phyloP scores from a whole-genome alignment of 2,113 vertebrate species.

The Nanger granti region DNA sequence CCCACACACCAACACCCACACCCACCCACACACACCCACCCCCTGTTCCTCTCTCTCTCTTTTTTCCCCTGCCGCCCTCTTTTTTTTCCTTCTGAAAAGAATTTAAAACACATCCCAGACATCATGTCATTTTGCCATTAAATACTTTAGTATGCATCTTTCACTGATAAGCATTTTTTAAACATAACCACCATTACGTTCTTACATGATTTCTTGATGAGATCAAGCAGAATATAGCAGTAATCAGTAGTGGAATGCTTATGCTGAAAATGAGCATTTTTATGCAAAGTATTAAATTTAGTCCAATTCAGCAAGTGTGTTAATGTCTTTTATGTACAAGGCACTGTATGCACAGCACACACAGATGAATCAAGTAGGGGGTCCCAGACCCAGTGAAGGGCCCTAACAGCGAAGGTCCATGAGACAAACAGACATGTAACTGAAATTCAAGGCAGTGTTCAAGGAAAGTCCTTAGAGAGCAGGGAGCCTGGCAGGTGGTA shows the following conservation, averaged over 20 bases:
- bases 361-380: not conserved
- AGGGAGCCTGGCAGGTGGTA: not conserved
- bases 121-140: conserved; percentile 16
- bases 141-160: conserved; percentile 36
- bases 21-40: not conserved
- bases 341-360: not conserved
- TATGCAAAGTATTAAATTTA: conserved; percentile 61
- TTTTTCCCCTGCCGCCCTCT: not conserved
- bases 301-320: conserved; percentile 41
- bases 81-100: not conserved
- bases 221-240: conserved; percentile 42
- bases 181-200: conserved; percentile 16
- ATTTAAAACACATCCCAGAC: not conserved
- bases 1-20: not conserved
- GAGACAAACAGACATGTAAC: not conserved
- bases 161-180: conserved; percentile 50
- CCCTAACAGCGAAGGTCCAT: not conserved
- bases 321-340: not conserved
- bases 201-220: conserved; percentile 66
- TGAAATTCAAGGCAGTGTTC: not conserved
- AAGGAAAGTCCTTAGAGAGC: not conserved
- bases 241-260: conserved; percentile 57
- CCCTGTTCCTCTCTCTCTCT: not conserved
- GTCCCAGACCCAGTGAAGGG: not conserved
- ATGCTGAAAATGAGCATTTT: conserved; percentile 52